Evolutionary conservation across 1,140 invertebrate species (phyloP), one percentile per base, ranked within the genome.

Genomic region (Muscidifurax raptorellus): DNA sequence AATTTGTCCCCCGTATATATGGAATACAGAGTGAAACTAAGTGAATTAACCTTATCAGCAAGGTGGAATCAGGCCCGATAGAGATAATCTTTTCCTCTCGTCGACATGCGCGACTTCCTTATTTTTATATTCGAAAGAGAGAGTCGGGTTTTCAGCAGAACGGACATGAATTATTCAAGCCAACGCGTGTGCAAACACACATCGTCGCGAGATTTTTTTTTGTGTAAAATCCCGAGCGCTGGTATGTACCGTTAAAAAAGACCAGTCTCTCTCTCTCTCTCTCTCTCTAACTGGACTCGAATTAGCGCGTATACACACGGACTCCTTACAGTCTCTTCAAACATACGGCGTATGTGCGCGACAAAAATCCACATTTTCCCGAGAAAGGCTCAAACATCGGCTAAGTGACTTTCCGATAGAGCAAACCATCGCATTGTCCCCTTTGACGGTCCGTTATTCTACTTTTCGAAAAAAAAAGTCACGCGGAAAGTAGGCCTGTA

Each of bases 191-290:
- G 69, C 27, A 72, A 52, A 59, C 67, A 36, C 27, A 28, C 27
- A 7, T 1, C 47, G 12, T 72, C 71, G 71, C 28, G 22, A 40
- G n/a, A 18, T 40, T 32, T 74, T n/a, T 79, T 78, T 79, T 79
- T 67, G 15, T 47, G 22, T n/a, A 67, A 64, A 32, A 44, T 36
- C 0, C 22, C 27, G 30, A 66, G 32, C 9, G 27, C 18, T 27
- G 30, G 47, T 25, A 18, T 52, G 80, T 86, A 87, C 79, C 82
- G 85, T 74, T 80, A 83, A 47, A 72, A 59, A 81, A 86, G 82
- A 76, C 75, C n/a, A 69, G 36, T 69, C 44, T 36, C n/a, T n/a
- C n/a, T n/a, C n/a, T n/a, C n/a, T n/a, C n/a, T n/a, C n/a, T n/a
- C 67, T 81, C 66, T 80, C 67, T 81, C 66, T 80, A 84, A 84